Evolutionary conservation across 2,797 vertebrate species (phyloP).

Genomic region (Remorina albescens): DNA sequence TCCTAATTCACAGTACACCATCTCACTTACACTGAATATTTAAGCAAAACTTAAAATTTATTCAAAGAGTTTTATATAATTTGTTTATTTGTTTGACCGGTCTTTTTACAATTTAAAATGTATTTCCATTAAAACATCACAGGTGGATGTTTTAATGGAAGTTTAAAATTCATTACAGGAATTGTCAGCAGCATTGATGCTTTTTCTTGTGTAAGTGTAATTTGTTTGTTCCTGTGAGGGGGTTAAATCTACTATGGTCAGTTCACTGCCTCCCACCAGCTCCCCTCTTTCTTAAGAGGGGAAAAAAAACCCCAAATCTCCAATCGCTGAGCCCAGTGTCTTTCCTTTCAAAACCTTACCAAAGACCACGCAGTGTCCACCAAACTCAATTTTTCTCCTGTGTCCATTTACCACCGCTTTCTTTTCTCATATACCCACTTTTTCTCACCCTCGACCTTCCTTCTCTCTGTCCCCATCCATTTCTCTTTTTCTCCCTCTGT

Average conservation of each 20-base stretch:
- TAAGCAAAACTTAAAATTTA: too few relatives aligned
- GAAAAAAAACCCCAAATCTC: conserved; percentile 42
- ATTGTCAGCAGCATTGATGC: too few relatives aligned
- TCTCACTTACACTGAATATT: too few relatives aligned
- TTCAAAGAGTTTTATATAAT: conserved; percentile 10
- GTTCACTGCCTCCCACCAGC: conserved; percentile 20
- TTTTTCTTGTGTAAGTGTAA: too few relatives aligned
- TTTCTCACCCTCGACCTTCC: conserved; percentile 71
- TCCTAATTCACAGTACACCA: conserved; percentile 5
- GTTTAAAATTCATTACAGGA: background rate
- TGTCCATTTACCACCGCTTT: conserved; percentile 61
- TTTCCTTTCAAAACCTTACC: conserved; percentile 49
- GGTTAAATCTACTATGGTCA: conserved; percentile 22
- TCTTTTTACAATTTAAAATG: background rate
- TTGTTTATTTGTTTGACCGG: background rate
- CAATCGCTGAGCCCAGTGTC: conserved; percentile 55
- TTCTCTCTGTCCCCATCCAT: conserved; percentile 65
- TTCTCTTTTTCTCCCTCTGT: conserved; percentile 59
- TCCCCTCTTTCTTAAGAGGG: conserved; percentile 23
- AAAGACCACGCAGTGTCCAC: conserved; percentile 60
- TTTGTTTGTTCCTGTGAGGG: background rate
- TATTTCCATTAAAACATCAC: background rate
- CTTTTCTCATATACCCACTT: conserved; percentile 53
- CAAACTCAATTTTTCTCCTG: conserved; percentile 63
- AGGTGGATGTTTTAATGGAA: conserved; percentile 14